Base-by-base conservation (phyloP, 2,797 vertebrate species). In the Loriculus beryllinus region DNA sequence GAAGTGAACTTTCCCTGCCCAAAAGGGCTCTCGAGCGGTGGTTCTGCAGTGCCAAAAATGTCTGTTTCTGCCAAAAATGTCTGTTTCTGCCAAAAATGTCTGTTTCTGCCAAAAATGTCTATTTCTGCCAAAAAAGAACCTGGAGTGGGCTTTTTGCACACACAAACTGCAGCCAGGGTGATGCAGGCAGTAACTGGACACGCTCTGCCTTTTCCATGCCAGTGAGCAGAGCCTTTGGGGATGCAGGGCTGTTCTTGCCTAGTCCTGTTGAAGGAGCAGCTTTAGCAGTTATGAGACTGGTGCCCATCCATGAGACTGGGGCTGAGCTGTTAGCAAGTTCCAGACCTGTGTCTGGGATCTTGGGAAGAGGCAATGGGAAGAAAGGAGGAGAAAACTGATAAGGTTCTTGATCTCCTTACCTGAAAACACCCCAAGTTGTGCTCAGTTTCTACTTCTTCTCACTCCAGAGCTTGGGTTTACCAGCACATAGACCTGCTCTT, bases 1-100 rank as follows among this genome's bases (percentile, higher is more conserved):
- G 29, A 29, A 33, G 31, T 5, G 42, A 48, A 6, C 20, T 52
- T 88, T 4, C 42, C 47, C 45, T 72, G 70, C 35, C 4, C 56
- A 4, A 64, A 11, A 43, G 22, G 76, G 82, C 37, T 45, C 52
- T 74, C 3, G 57, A 39, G 9, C 49, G 7, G 26, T 31, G 29
- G 21, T 23, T 71, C 62, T 70, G 78, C 88, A 16, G 37, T 16
- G 70, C 91, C 92, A 90, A 31, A 93, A 90, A 77, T 31, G 76
- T 10, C 9, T 25, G 3, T 45, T 43, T 43, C 42, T 42, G 42
- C 17, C 91, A 33, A 33, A 94, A 90, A 77, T 31, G 72, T 9
- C 9, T 25, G 35, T 54, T 78, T 18, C 1, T 13, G 69, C 91
- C 92, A 40, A 95, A 89, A 81, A 40, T 29, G 75, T 10, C 13